Conservation (phyloP, 2,797 vertebrate species). For the Pampus argenteus region DNA sequence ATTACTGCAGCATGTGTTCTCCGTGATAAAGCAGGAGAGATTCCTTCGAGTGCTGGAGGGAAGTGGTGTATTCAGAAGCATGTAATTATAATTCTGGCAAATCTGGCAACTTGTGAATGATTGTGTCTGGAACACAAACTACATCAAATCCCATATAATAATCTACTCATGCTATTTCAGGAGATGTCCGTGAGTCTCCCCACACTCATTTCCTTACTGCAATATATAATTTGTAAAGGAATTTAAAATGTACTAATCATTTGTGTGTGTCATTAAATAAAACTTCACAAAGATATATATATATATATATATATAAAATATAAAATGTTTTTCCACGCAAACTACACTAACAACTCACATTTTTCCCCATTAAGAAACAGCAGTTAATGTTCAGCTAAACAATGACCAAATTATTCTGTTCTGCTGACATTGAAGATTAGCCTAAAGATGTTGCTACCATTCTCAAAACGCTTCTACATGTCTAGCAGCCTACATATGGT, state of each 20-base stretch:
- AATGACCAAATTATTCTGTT: conserved; percentile 23
- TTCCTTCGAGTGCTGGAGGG: conserved; percentile 13
- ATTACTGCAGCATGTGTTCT: conserved; percentile 41
- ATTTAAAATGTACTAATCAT: conserved; percentile 27
- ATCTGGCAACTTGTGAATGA: conserved; percentile 38
- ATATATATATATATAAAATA: no score
- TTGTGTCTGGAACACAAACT: conserved; percentile 38
- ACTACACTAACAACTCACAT: background rate
- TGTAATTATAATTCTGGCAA: conserved; percentile 43
- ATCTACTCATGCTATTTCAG: conserved; percentile 29
- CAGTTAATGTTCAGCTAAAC: background rate
- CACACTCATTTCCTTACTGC: conserved; percentile 17
- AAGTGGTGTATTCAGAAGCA: conserved; percentile 39
- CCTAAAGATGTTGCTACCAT: conserved; percentile 5
- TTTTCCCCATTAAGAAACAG: conserved; percentile 9
- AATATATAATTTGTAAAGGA: conserved; percentile 42
- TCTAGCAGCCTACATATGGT: conserved; percentile 7
- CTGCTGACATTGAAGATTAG: background rate
- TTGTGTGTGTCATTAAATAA: conserved; percentile 20
- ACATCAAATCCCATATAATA: conserved; percentile 20
- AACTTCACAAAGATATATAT: conserved; percentile 25
- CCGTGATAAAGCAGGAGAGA: conserved; percentile 31
- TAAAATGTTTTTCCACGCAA: no score
- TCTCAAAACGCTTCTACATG: background rate
- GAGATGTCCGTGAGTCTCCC: conserved; percentile 25